Conservation (phyloP, 2,888 invertebrate species). For the Drosophila crucigera region DNA sequence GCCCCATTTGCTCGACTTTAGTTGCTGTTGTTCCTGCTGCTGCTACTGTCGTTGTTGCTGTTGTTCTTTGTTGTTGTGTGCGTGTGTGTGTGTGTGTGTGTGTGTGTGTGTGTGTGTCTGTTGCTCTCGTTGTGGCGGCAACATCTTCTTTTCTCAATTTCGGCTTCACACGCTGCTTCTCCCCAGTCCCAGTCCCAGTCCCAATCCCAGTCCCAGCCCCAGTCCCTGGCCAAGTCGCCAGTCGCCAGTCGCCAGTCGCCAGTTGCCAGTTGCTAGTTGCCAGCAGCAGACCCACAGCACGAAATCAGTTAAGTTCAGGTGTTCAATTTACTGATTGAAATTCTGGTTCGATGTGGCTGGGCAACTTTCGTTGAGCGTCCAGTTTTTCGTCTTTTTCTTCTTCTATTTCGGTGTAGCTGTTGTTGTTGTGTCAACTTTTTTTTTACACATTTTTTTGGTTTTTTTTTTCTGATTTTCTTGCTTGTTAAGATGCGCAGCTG, state of each 20-base stretch:
- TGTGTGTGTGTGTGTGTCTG: not conserved
- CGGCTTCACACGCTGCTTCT: slow-evolving; percentile 65
- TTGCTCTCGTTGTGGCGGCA: slow-evolving; percentile 53
- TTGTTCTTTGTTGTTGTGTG: slow-evolving; percentile 8
- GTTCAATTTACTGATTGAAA: slow-evolving; percentile 82
- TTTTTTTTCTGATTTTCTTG: slow-evolving; percentile 31
- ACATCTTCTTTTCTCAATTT: slow-evolving; percentile 55
- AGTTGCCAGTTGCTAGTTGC: not conserved
- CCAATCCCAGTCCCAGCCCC: not conserved
- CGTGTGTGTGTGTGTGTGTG: not conserved
- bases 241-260: not conserved
- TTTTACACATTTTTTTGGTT: not conserved
- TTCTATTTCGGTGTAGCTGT: not conserved
- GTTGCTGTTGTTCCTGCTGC: slow-evolving; percentile 40
- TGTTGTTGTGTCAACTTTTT: slow-evolving; percentile 34
- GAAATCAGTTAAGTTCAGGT: slow-evolving; percentile 81
- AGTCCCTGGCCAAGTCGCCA: not conserved
- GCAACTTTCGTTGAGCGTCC: slow-evolving; percentile 71
- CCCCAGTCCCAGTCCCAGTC: slow-evolving; percentile 33
- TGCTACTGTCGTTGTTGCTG: slow-evolving; percentile 25
- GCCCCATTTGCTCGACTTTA: slow-evolving; percentile 48
- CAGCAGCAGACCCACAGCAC: slow-evolving; percentile 53
- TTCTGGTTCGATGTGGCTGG: slow-evolving; percentile 70
- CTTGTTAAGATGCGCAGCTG: slow-evolving; percentile 46
- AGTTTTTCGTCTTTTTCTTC: slow-evolving; percentile 30